These are phyloP conservation scores for Oceanodroma tethys DNA, from an alignment of 2,113 vertebrate genomes.

Conservation along the genomic window DNA sequence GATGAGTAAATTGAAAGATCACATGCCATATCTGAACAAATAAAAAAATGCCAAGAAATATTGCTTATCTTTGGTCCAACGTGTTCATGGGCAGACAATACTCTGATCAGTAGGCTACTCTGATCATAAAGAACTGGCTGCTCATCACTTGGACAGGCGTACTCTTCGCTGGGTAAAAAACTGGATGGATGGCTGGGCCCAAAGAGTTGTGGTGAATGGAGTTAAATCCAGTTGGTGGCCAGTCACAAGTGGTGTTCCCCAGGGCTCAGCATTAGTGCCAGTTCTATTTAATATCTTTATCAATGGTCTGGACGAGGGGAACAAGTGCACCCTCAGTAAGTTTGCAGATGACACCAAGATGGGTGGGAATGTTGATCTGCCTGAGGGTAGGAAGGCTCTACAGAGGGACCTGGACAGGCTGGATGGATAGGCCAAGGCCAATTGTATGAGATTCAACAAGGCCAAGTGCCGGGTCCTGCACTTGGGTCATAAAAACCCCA, in stretches of 20 bases:
- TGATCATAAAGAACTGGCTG: not conserved
- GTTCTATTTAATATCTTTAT: not conserved
- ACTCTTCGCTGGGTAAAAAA: not conserved
- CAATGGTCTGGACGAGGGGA: too few relatives aligned
- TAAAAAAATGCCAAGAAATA: not conserved
- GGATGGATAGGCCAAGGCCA: not conserved
- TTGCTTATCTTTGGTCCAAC: not conserved
- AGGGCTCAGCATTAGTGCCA: not conserved
- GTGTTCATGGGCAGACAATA: not conserved
- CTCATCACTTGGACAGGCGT: not conserved
- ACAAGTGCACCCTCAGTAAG: not conserved
- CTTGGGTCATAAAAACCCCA: not conserved
- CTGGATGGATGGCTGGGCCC: fast-evolving
- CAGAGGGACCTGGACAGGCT: not conserved
- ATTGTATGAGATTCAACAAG: not conserved
- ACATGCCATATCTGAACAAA: not conserved
- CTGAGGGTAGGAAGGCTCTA: not conserved
- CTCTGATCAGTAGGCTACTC: not conserved
- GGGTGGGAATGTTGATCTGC: not conserved
- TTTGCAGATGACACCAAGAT: not conserved
- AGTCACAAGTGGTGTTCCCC: not conserved
- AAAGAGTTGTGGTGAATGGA: not conserved
- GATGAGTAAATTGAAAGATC: not conserved
- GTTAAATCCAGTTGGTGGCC: not conserved
- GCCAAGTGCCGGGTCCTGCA: fast-evolving